Percentiles rank a stretch among this genome's conserved stretches.
Evolutionary conservation across 2,888 invertebrate genomes (phyloP).

Genomic region (Volucella inanis): DNA sequence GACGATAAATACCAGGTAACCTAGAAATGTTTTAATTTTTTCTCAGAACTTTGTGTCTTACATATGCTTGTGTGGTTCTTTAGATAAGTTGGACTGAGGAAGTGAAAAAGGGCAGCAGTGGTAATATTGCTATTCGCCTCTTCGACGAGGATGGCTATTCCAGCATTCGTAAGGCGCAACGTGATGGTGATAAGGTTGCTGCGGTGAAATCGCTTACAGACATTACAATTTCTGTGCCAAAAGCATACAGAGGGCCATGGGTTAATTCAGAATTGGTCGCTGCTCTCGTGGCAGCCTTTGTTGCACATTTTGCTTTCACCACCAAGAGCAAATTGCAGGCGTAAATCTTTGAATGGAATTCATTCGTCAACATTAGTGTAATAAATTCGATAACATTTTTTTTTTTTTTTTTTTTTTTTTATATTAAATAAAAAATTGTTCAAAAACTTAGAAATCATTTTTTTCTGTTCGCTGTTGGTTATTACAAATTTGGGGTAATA

Average conservation of each 20-base stretch:
- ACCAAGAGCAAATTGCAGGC: slow-evolving; percentile 91
- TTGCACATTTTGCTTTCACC: slow-evolving; percentile 94
- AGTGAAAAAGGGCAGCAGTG: slow-evolving; percentile 90
- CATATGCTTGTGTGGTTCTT: slow-evolving; percentile 47
- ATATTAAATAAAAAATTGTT: slow-evolving; percentile 48
- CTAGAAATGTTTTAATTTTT: slow-evolving; percentile 14
- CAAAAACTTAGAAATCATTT: slow-evolving; percentile 3
- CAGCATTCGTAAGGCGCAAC: slow-evolving; percentile 91
- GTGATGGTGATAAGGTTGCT: slow-evolving; percentile 87
- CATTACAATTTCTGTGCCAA: slow-evolving; percentile 88
- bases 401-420: slow-evolving; percentile 68
- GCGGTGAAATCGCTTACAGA: slow-evolving; percentile 87
- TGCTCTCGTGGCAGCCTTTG: slow-evolving; percentile 88
- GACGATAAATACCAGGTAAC: slow-evolving; percentile 93
- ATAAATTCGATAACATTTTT: slow-evolving; percentile 48
- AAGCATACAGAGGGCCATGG: slow-evolving; percentile 95
- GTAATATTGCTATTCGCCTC: slow-evolving; percentile 90
- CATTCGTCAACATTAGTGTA: slow-evolving; percentile 77
- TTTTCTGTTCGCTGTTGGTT: not conserved
- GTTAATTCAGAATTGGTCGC: slow-evolving; percentile 96
- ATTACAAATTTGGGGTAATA: not conserved
- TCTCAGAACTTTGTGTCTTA: not conserved
- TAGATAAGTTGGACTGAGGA: slow-evolving; percentile 98
- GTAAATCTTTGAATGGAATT: slow-evolving; percentile 84
- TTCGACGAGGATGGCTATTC: slow-evolving; percentile 97